Base-by-base conservation (phyloP, 2,888 invertebrate species). In the Pachymerium ferrugineum region DNA sequence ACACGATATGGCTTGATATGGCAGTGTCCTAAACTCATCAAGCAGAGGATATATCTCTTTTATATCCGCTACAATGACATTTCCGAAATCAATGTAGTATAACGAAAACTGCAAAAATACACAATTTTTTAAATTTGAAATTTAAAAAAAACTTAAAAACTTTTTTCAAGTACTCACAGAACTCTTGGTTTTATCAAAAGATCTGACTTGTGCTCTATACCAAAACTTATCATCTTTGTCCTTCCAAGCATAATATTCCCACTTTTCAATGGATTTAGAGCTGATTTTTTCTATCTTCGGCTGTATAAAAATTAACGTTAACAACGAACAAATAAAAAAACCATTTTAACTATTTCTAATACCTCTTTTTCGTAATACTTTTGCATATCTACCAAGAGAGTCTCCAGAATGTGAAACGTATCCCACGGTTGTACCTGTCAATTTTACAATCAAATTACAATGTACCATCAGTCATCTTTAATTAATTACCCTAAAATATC, bases 1-100 rank as follows among this genome's bases (percentile, higher is more conserved):
- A 8, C 89, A 89, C 79, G 86, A 87, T 69, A 90, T 83, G 0
- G 89, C 88, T 82, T 89, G 88, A 81, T 87, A 88, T 1, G 89
- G 89, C 74, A 89, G 81, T 76, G 84, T 82, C 75, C 86, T 83
- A 78, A 88, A 89, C 77, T 86, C 83, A 0, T 81, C 79, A 70
- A 85, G 84, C 25, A 90, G 81, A 2, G 86, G 85, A 76, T 86
- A 84, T 70, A 89, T 81, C 74, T 87, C 85, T 42, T 84, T 84
- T 73, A 86, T 81, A 78, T 86, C 82, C n/a, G 88, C 79, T 73
- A 86, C 85, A n/a, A 84, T 84, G 74, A 88, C 86, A 78, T 88
- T 87, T 8, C 89, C 89, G 78, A 85, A 88, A 81, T 89, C 89
- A 78, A 88, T 87, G 78, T 86, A 88, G 75, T 86, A 86, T 4